These are phyloP conservation scores for Urocyon cinereoargenteus DNA, from an alignment of 2,797 vertebrate genomes.

Conservation along the genomic window DNA sequence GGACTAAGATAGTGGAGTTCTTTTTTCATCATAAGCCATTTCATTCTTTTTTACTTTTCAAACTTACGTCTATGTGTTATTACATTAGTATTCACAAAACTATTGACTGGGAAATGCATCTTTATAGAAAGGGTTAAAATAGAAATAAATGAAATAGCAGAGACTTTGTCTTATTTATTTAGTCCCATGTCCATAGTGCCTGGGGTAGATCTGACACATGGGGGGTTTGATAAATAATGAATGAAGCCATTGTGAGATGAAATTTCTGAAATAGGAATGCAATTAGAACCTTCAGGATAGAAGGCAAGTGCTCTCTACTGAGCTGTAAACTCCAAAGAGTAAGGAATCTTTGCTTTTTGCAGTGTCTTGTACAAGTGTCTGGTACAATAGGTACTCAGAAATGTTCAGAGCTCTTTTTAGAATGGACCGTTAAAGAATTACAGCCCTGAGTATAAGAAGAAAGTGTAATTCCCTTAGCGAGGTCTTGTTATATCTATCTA, in stretches of 20 bases:
- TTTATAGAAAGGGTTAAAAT: constrained; percentile 49
- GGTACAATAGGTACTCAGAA: not conserved
- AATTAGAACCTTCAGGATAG: not conserved
- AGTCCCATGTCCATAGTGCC: not conserved
- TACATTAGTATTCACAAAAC: not conserved
- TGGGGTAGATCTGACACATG: not conserved
- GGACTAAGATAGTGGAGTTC: not conserved
- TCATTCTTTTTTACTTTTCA: not conserved
- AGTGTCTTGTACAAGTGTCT: not conserved
- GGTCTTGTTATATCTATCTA: not conserved
- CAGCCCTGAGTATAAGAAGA: not conserved
- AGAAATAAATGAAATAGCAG: not conserved
- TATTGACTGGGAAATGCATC: not conserved
- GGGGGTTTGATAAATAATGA: not conserved
- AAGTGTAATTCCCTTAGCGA: not conserved
- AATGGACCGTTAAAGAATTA: not conserved
- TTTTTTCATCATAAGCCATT: not conserved
- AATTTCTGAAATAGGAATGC: not conserved
- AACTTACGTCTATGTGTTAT: not conserved
- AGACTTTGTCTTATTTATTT: not conserved
- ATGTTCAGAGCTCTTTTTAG: not conserved
- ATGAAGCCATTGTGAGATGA: not conserved
- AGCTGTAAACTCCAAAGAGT: not conserved
- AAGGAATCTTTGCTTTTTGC: not conserved
- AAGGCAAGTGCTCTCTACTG: not conserved